Evolutionary conservation across 2,888 invertebrate genomes (phyloP).

Genomic region (Hyposoter dolosus): DNA sequence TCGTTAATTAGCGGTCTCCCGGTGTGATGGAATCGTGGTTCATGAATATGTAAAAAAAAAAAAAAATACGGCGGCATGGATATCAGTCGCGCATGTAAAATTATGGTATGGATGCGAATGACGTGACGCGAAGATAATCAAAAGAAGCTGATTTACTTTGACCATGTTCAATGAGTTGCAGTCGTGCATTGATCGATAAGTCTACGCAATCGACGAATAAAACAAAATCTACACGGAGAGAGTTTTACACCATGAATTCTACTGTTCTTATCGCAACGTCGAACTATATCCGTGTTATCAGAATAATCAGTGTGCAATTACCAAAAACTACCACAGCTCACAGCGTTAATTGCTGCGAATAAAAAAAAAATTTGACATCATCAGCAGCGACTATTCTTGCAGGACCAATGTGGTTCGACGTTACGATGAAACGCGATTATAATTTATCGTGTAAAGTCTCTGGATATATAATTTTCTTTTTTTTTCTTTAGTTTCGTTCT

Average conservation of each 20-base stretch:
- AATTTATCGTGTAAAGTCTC: too few relatives aligned
- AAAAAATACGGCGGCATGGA: constrained; percentile 39
- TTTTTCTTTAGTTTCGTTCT: neutral
- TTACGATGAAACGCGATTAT: too few relatives aligned
- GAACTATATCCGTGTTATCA: too few relatives aligned
- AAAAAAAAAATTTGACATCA: neutral
- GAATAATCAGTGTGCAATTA: too few relatives aligned
- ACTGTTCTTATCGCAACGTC: too few relatives aligned
- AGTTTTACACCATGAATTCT: too few relatives aligned
- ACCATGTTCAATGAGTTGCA: neutral
- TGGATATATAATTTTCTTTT: neutral
- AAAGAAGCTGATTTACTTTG: neutral
- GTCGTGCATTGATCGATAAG: constrained; percentile 13
- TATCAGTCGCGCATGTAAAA: constrained; percentile 14
- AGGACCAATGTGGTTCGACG: too few relatives aligned
- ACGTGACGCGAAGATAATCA: neutral
- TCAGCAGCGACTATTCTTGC: too few relatives aligned
- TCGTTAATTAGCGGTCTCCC: constrained; percentile 66
- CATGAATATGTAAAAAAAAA: constrained; percentile 63
- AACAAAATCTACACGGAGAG: neutral
- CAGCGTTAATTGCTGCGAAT: neutral
- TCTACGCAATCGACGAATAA: constrained; percentile 11
- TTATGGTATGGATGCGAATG: neutral
- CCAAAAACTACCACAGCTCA: too few relatives aligned
- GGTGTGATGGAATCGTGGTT: constrained; percentile 36